Evolutionary conservation across 2,888 invertebrate genomes (phyloP).

Genomic region (Caenorhabditis sinica): DNA sequence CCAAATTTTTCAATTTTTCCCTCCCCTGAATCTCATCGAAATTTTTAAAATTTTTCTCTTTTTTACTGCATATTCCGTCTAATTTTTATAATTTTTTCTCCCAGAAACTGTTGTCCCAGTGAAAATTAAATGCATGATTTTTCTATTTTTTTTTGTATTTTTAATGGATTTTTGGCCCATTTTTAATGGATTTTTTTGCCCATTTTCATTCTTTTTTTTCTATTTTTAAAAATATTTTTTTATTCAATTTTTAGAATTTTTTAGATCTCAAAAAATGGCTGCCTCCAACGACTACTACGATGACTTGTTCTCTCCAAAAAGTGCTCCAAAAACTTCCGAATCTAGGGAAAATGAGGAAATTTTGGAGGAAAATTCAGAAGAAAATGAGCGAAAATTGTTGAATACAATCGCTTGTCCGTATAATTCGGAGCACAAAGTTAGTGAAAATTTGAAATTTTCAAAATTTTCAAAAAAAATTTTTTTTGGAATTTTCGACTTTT

Average conservation of each 20-base stretch:
- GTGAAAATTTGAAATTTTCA: not conserved
- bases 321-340: conserved; percentile 10
- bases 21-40: no score
- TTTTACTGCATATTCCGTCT: no score
- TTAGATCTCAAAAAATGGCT: not conserved
- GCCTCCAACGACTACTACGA: not conserved
- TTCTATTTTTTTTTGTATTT: not conserved
- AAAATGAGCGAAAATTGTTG: not conserved
- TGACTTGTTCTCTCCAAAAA: no score
- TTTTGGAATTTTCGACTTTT: not conserved
- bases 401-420: conserved; percentile 33
- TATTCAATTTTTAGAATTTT: not conserved
- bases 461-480: not conserved
- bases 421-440: conserved; percentile 22
- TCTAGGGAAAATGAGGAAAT: not conserved
- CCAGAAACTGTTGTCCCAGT: no score
- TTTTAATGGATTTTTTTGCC: not conserved
- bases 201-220: not conserved
- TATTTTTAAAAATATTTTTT: not conserved
- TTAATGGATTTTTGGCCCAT: not conserved
- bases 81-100: no score
- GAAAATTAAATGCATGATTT: not conserved
- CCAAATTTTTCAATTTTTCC: not conserved
- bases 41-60: no score
- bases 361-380: no score